Conservation (phyloP, 64 coral and sea anemone species). For the Pachyseris speciosa region DNA sequence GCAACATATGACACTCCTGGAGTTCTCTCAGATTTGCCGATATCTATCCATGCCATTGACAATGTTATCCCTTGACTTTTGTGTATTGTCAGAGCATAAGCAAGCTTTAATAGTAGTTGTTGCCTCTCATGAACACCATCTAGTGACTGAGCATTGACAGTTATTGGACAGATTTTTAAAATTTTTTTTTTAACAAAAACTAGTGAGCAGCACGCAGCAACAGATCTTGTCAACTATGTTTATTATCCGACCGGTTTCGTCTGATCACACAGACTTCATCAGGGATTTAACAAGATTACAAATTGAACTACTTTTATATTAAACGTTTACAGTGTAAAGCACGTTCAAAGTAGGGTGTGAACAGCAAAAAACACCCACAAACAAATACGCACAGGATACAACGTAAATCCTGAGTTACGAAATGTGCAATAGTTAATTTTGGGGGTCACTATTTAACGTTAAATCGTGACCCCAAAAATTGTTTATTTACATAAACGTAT, state of each 20-base stretch:
- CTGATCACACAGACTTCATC: slow-evolving; percentile 3
- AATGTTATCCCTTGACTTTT: too few species aligned
- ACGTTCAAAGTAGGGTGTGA: background rate
- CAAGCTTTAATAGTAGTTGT: too few species aligned
- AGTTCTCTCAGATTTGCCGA: too few species aligned
- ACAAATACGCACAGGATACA: background rate
- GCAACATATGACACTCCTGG: too few species aligned
- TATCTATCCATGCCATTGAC: too few species aligned
- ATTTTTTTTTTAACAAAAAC: background rate
- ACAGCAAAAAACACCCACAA: background rate
- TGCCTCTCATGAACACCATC: too few species aligned
- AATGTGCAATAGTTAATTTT: slow-evolving; percentile 17
- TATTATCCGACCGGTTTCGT: background rate
- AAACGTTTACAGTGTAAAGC: background rate
- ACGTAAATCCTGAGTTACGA: background rate
- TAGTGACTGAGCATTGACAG: background rate
- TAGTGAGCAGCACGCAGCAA: background rate
- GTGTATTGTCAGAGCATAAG: too few species aligned
- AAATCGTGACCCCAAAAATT: slow-evolving; percentile 7
- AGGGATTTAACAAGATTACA: background rate
- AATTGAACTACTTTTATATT: background rate
- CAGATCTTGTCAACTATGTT: slow-evolving; percentile 4
- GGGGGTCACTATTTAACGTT: background rate
- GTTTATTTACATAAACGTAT: slow-evolving; percentile 59
- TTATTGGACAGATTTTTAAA: too few species aligned